A percentile compares a stretch with the other conserved stretches of the same genome.
Conservation (phyloP, 2,113 vertebrate genomes). For the Notothenia coriiceps region DNA sequence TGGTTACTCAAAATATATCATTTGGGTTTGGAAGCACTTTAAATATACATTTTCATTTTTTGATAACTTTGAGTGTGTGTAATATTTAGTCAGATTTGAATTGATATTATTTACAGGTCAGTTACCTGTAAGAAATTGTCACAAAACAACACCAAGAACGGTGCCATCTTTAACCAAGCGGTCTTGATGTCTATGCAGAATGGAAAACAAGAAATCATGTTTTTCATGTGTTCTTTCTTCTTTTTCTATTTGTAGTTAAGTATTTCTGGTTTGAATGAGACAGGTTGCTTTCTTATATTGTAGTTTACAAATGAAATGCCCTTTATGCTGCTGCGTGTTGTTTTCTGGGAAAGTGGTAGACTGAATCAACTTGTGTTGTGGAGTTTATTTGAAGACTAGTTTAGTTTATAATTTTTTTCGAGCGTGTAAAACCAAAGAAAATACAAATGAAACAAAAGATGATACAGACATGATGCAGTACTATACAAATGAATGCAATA, state of each 20-base stretch:
- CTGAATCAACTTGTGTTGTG: too few species aligned
- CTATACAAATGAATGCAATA: too few species aligned
- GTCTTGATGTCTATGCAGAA: neutral
- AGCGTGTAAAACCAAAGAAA: too few species aligned
- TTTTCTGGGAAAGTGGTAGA: neutral
- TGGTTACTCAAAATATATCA: neutral
- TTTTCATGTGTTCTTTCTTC: neutral
- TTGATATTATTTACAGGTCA: neutral
- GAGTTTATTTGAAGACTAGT: neutral
- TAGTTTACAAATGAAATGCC: neutral
- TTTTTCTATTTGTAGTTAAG: neutral
- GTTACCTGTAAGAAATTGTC: neutral
- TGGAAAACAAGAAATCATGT: neutral
- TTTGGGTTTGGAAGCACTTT: neutral
- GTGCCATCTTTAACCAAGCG: neutral
- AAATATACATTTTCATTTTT: neutral
- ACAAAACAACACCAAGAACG: too few species aligned
- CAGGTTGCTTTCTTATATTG: neutral
- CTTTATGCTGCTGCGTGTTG: neutral
- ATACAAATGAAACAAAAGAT: too few species aligned
- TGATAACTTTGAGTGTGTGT: neutral
- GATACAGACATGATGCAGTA: too few species aligned
- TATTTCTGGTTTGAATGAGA: neutral
- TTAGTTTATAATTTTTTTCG: too few species aligned
- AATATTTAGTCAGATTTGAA: neutral